Evolutionary conservation across 2,888 invertebrate genomes (phyloP).

Genomic region (Melanargia galathea): DNA sequence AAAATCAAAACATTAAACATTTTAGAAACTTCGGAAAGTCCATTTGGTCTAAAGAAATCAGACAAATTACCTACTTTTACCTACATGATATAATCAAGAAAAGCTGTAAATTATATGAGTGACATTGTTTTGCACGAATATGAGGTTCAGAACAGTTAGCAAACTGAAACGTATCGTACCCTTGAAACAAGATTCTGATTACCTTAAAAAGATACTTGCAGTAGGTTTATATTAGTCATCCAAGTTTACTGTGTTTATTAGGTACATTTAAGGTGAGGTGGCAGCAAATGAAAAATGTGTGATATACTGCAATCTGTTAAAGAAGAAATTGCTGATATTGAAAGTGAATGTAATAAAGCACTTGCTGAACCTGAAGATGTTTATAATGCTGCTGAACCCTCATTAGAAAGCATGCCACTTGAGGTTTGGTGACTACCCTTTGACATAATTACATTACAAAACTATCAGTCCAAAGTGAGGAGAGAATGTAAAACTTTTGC

Average conservation of each 20-base stretch:
- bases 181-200: constrained; percentile 41
- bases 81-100: too few relatives aligned
- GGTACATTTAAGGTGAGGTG: constrained; percentile 14
- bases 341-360: constrained; percentile 46
- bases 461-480: too few relatives aligned
- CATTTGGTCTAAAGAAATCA: too few relatives aligned
- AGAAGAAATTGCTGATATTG: constrained; percentile 56
- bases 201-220: constrained; percentile 42
- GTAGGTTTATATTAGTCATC: constrained; percentile 35
- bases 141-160: neutral
- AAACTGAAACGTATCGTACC: constrained; percentile 20
- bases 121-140: neutral
- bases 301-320: constrained; percentile 56
- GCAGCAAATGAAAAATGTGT: constrained; percentile 54
- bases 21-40: too few relatives aligned
- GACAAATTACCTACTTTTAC: too few relatives aligned
- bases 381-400: constrained; percentile 51
- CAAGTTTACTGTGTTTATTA: neutral
- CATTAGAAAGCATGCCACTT: constrained; percentile 67
- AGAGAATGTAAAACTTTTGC: too few relatives aligned
- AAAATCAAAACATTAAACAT: too few relatives aligned
- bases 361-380: constrained; percentile 41
- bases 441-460: neutral
- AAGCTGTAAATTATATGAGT: too few relatives aligned
- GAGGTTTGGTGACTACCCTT: constrained; percentile 54